Evolutionary conservation across 2,888 invertebrate species (phyloP), one percentile per base, ranked within the genome.

Genomic region (Cordylochernes scorpioides): DNA sequence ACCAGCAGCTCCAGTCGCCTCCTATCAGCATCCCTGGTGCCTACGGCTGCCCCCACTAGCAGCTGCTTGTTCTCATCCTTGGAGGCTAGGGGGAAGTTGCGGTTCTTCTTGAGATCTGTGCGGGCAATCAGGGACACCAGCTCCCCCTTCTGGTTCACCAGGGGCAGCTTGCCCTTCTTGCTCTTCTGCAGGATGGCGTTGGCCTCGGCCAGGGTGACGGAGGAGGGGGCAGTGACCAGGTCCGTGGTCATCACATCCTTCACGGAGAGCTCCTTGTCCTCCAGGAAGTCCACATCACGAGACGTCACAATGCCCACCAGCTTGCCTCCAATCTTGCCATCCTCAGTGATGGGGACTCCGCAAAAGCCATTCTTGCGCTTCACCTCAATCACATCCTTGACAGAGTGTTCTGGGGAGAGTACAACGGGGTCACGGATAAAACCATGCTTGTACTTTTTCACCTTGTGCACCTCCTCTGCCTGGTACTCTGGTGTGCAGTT

Each of bases 401-500:
- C 82, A 2, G 71, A 78, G 48, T 86, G 66, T 9, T 63, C 58
- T 0, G 86, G 82, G n/a, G 75, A 71, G 57, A 97, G 65, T 27
- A 91, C 88, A 8, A 88, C 71, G 1, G 97, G 97, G 53, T 91
- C 82, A 38, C 80, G 65, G 45, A 97, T 97, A 50, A 97, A 97
- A 5, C 97, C 97, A 54, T 97, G 97, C 53, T 97, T 91, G 56
- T 94, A 99, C 55, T 91, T 86, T 59, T 94, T 94, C 2, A 94
- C 91, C 64, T 86, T 88, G 40, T 69, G 64, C 14, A 91, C 88
- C 63, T 94, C 88, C 49, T 72, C 73, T 16, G 86, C 82, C 56
- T 94, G 91, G 51, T 77, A 78, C 40, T 84, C 78, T 2, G 80
- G 65, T 2, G 78, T 69, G 53, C 91, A 94, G 54, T 94, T 94